Percentiles rank a stretch among this genome's conserved stretches.
These are phyloP conservation scores for Platichthys flesus DNA, from an alignment of 2,113 vertebrate species.

Conservation along the genomic window DNA sequence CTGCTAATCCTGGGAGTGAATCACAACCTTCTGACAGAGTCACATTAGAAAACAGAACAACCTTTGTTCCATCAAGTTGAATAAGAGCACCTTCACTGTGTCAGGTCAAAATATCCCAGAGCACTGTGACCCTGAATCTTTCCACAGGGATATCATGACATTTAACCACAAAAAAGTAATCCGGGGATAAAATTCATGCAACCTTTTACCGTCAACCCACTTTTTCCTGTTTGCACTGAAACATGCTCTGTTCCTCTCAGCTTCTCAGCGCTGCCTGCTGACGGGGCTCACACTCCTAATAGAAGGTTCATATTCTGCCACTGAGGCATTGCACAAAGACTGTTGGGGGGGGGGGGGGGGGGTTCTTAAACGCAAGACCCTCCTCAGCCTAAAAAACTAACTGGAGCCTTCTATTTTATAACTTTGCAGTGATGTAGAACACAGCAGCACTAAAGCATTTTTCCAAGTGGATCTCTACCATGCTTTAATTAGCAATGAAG, in stretches of 20 bases:
- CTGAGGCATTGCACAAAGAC: background rate
- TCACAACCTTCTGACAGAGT: background rate
- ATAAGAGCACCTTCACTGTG: background rate
- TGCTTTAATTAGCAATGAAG: no score
- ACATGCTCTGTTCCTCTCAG: conserved; percentile 13
- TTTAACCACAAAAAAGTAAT: conserved; percentile 51
- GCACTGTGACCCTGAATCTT: conserved; percentile 37
- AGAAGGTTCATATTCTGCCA: conserved; percentile 3
- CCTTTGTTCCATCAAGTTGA: background rate
- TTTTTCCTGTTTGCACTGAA: conserved; percentile 33
- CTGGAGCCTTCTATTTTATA: background rate
- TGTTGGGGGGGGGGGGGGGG: background rate
- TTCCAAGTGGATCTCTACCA: no score
- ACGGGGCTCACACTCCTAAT: background rate
- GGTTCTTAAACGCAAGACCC: background rate
- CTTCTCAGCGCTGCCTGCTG: conserved; percentile 14
- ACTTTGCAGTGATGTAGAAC: no score
- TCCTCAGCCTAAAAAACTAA: background rate
- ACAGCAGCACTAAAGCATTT: no score
- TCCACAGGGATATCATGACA: conserved; percentile 44
- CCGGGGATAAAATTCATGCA: conserved; percentile 28
- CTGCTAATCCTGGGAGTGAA: no score
- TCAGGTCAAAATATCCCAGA: conserved; percentile 33
- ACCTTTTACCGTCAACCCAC: conserved; percentile 19
- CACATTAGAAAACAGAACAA: background rate